Percentiles rank a stretch among this genome's conserved stretches.
These are phyloP conservation scores for Epizoanthus illoricatus DNA, from an alignment of 92 coral and sea anemone genomes.

Conservation along the genomic window DNA sequence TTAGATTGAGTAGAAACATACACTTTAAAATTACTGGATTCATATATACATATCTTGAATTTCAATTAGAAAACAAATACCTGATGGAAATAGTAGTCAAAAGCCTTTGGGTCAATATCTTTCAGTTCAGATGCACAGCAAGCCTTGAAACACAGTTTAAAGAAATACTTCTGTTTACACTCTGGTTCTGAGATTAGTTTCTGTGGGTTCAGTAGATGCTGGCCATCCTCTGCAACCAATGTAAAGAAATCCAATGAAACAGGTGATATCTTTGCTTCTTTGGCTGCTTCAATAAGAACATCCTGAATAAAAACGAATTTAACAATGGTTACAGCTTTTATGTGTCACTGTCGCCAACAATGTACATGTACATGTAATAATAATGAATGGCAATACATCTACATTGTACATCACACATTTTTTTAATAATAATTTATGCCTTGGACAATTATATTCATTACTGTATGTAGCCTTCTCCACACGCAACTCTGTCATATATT, in stretches of 20 bases:
- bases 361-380: not conserved
- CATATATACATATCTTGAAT: not conserved
- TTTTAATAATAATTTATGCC: not conserved
- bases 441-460: no score
- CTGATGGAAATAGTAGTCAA: constrained; percentile 83
- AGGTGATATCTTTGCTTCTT: constrained; percentile 61
- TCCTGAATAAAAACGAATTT: constrained; percentile 61
- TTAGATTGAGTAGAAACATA: not conserved
- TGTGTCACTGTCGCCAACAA: not conserved
- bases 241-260: constrained; percentile 83
- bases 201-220: constrained; percentile 66
- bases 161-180: constrained; percentile 62
- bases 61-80: constrained; percentile 36
- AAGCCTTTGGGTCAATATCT: constrained; percentile 53
- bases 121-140: constrained; percentile 71
- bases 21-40: not conserved
- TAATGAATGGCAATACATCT: not conserved
- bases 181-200: constrained; percentile 66
- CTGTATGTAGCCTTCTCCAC: no score
- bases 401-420: not conserved
- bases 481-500: no score
- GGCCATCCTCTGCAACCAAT: constrained; percentile 72
- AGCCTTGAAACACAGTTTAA: constrained; percentile 79
- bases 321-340: not conserved
- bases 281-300: constrained; percentile 79